Evolutionary conservation across 1,140 invertebrate genomes (phyloP).

Genomic region (Drosophila dunni): DNA sequence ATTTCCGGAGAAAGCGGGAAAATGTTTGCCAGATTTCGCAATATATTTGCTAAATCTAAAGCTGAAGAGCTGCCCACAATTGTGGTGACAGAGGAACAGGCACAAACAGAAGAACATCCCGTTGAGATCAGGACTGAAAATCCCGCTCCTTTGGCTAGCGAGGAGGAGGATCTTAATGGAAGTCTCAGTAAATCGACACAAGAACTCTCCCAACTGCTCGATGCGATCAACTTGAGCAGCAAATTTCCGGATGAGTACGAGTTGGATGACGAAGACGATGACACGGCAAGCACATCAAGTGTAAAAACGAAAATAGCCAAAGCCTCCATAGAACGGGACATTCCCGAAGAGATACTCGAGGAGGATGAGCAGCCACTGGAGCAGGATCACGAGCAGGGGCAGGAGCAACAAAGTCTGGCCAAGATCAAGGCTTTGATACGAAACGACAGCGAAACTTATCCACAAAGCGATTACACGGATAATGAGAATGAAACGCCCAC

Average conservation of each 20-base stretch:
- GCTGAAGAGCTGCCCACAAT: conserved; percentile 62
- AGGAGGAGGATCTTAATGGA: conserved; percentile 57
- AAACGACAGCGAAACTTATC: conserved; percentile 75
- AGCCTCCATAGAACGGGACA: conserved; percentile 69
- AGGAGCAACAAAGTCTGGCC: conserved; percentile 45
- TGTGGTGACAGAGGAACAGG: conserved; percentile 38
- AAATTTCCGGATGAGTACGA: conserved; percentile 52
- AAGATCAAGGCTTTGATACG: conserved; percentile 73
- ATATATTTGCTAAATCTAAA: conserved; percentile 78
- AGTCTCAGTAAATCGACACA: conserved; percentile 52
- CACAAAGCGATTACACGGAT: conserved; percentile 71
- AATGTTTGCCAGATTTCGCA: conserved; percentile 82
- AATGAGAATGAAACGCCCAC: conserved; percentile 59
- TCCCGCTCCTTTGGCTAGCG: conserved; percentile 56
- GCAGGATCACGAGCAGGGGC: neutral
- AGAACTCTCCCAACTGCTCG: conserved; percentile 58
- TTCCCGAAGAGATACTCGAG: conserved; percentile 51
- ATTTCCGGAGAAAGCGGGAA: too few species aligned
- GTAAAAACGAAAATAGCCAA: conserved; percentile 71
- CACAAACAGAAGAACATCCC: conserved; percentile 8
- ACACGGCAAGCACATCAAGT: conserved; percentile 69
- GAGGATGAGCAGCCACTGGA: conserved; percentile 24
- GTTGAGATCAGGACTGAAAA: neutral
- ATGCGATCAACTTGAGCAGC: conserved; percentile 59
- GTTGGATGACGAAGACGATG: conserved; percentile 46